Evolutionary conservation across 2,113 vertebrate species (phyloP).

Genomic region (Nothoprocta perdicaria): DNA sequence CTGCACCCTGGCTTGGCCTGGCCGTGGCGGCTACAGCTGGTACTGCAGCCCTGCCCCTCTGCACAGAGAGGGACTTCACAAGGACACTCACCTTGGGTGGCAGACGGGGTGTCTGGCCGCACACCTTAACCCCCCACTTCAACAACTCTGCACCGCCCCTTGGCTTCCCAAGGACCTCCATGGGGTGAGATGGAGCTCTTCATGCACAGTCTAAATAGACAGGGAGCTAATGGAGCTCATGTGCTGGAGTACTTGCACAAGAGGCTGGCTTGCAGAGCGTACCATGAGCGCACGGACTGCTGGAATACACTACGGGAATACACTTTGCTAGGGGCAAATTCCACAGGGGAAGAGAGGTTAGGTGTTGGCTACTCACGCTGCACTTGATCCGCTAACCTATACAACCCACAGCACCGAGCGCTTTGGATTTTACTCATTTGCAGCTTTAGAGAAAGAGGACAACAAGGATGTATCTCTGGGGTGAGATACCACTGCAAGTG

Average conservation of each 20-base stretch:
- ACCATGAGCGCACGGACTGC: not conserved
- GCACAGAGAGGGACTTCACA: no score
- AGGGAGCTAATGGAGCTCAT: not conserved
- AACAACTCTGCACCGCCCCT: not conserved
- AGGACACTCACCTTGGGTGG: no score
- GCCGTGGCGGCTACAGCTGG: no score
- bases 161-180: no score
- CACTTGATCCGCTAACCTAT: not conserved
- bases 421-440: not conserved
- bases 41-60: no score
- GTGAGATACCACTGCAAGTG: not conserved
- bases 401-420: not conserved
- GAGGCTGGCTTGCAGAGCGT: not conserved
- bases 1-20: not conserved
- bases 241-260: not conserved
- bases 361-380: fast-evolving
- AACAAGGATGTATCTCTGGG: not conserved
- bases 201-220: not conserved
- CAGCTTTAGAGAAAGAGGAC: not conserved
- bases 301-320: not conserved
- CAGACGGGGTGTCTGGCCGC: not conserved
- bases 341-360: fast-evolving
- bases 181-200: not conserved
- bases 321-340: not conserved
- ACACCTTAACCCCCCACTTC: not conserved